Conservation (phyloP, 2,888 invertebrate species). For the Pyrochroa serraticornis region DNA sequence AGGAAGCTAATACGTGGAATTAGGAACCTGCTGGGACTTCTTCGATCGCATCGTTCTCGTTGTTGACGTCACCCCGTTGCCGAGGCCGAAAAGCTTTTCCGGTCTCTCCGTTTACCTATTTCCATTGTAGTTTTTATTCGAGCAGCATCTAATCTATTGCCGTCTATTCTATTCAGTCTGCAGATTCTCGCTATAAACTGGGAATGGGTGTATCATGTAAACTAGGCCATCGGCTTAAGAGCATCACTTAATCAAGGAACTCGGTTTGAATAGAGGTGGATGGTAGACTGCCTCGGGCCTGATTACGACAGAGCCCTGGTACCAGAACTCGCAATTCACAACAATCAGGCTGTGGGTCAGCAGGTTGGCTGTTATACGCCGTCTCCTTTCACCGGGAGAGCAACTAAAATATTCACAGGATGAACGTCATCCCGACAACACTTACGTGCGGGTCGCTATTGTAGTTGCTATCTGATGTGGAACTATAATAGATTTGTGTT, state of each 20-base stretch:
- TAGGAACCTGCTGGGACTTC: no score
- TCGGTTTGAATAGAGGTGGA: conserved; percentile 28
- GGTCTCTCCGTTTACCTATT: conserved; percentile 3
- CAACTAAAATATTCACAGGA: conserved; percentile 14
- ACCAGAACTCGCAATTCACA: conserved; percentile 9
- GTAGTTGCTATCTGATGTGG: conserved; percentile 7
- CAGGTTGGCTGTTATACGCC: conserved; percentile 8
- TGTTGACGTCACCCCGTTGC: no score
- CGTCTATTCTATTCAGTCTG: conserved; percentile 31
- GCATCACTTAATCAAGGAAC: conserved; percentile 44
- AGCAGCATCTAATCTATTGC: conserved; percentile 15
- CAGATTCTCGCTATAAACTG: conserved; percentile 39
- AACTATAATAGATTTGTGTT: conserved; percentile 11
- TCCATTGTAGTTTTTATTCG: conserved; percentile 10
- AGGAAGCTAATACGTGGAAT: no score
- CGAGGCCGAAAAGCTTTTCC: no score
- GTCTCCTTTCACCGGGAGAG: conserved; percentile 8
- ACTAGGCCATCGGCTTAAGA: conserved; percentile 44
- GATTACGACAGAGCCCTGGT: conserved; percentile 15
- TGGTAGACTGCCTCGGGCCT: conserved; percentile 11
- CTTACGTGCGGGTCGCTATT: conserved; percentile 14
- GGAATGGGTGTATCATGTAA: conserved; percentile 46
- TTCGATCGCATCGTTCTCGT: no score
- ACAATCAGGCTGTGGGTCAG: conserved; percentile 22
- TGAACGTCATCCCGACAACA: conserved; percentile 3